Base-by-base conservation (phyloP, 2,888 invertebrate genomes). In the Tromatobia lineatoria region DNA sequence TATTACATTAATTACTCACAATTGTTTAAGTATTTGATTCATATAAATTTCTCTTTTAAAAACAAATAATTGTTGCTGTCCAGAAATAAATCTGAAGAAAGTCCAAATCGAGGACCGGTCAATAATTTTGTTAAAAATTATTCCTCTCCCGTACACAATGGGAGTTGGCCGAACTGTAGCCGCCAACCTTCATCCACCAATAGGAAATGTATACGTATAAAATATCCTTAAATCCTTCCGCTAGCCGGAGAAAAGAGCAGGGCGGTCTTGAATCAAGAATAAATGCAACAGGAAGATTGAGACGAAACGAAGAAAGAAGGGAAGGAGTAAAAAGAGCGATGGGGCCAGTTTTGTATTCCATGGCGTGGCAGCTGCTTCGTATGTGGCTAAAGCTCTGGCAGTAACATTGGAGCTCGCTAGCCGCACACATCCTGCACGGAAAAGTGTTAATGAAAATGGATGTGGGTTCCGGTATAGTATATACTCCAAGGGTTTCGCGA, bases 401-500 rank as follows among this genome's bases (percentile, higher is more conserved):
- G 38, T 1, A 34, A 70, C 70, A 54, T 54, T 38, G 52, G 11
- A 20, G 29, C 20, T 70, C 38, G 20, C 70, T 23, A 52, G 70
- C 18, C 38, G 54, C 15, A 54, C 52, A 54, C 20, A 50, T 70
- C 54, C 38, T 57, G 64, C 73, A 73, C 71, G 83, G 50, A 71
- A 79, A 75, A 66, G 66, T 75, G 75, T 79, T 83, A 83, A 83
- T 83, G 83, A 83, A 83, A 83, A 83, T 83, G 75, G 83, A 83
- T 83, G 83, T 66, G 79, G 79, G 83, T 76, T 45, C 18, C 52
- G 25, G n/a, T 42, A 25, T 70, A 50, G 18, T 64, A 66, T 64
- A 66, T 70, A 64, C 52, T 79, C 25, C 71, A 57, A 64, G 64
- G 64, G 42, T 42, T 38, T 64, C 64, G 38, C 50, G 20, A 29